Conservation (phyloP, 2,888 invertebrate genomes). For the Flabesymbios commensalis region DNA sequence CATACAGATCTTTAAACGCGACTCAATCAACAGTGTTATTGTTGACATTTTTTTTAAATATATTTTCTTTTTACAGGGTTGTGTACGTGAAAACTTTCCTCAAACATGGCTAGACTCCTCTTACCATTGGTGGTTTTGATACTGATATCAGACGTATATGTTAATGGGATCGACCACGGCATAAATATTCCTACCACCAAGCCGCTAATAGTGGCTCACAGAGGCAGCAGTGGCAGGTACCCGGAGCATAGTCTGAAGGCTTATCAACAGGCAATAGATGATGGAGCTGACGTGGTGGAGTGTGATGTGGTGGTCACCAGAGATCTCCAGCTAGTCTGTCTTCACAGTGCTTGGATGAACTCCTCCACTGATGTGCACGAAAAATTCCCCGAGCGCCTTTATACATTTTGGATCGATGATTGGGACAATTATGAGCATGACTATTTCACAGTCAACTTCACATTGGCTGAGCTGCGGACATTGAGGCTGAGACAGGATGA, state of each 20-base stretch:
- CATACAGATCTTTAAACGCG: too few species aligned
- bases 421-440: constrained; percentile 1
- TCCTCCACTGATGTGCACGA: constrained; percentile 4
- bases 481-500: not conserved
- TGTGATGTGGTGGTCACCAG: constrained; percentile 12
- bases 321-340: constrained; percentile 10
- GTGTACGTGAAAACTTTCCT: too few species aligned
- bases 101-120: too few species aligned
- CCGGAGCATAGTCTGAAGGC: constrained; percentile 18
- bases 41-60: too few species aligned
- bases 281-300: constrained; percentile 20
- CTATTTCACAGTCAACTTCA: constrained; percentile 15
- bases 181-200: too few species aligned
- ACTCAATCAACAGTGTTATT: too few species aligned
- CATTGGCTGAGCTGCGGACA: constrained; percentile 8
- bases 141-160: too few species aligned
- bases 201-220: constrained; percentile 16
- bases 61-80: too few species aligned
- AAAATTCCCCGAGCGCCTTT: not conserved
- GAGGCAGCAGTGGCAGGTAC: constrained; percentile 4
- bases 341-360: constrained; percentile 9
- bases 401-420: not conserved
- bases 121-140: too few species aligned
- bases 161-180: too few species aligned
- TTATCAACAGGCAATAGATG: constrained; percentile 11